A percentile compares a stretch with the other conserved stretches of the same genome.
These are phyloP conservation scores for Cariama cristata DNA, from an alignment of 2,113 vertebrate species.

Conservation along the genomic window DNA sequence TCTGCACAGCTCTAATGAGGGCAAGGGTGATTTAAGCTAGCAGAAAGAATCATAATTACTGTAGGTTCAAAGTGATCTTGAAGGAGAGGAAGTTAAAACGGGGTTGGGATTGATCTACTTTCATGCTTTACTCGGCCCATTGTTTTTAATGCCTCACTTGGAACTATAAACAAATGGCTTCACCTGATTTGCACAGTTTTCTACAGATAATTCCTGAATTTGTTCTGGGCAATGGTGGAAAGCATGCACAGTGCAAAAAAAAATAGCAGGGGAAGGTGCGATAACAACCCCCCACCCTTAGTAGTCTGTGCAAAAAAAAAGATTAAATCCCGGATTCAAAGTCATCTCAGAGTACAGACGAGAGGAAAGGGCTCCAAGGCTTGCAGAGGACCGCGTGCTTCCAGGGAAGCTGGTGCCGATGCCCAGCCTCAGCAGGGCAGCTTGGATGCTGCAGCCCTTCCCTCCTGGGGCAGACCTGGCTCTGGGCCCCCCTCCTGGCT, in stretches of 20 bases:
- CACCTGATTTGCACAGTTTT: constrained; percentile 38
- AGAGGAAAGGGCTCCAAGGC: background rate
- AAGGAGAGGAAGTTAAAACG: constrained; percentile 51
- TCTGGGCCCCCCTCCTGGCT: background rate
- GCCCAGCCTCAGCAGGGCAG: background rate
- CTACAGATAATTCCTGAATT: background rate
- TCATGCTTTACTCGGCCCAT: constrained; percentile 49
- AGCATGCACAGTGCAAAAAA: background rate
- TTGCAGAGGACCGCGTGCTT: background rate
- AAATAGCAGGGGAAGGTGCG: background rate
- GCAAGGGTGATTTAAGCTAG: constrained; percentile 71
- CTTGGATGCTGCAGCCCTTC: background rate
- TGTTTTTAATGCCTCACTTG: constrained; percentile 58
- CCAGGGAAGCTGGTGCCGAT: background rate
- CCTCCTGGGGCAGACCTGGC: background rate
- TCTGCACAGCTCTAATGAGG: constrained; percentile 67
- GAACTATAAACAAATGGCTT: constrained; percentile 57
- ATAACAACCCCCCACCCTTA: background rate
- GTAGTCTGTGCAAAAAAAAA: background rate
- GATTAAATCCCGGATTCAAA: background rate
- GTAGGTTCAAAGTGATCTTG: constrained; percentile 68
- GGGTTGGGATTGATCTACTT: constrained; percentile 61
- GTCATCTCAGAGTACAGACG: background rate
- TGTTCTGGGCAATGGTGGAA: background rate
- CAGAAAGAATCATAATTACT: constrained; percentile 67